A percentile compares a stretch with the other conserved stretches of the same genome.
phyloP scores from a whole-genome alignment of 2,797 vertebrate genomes.

The Lates japonicus region DNA sequence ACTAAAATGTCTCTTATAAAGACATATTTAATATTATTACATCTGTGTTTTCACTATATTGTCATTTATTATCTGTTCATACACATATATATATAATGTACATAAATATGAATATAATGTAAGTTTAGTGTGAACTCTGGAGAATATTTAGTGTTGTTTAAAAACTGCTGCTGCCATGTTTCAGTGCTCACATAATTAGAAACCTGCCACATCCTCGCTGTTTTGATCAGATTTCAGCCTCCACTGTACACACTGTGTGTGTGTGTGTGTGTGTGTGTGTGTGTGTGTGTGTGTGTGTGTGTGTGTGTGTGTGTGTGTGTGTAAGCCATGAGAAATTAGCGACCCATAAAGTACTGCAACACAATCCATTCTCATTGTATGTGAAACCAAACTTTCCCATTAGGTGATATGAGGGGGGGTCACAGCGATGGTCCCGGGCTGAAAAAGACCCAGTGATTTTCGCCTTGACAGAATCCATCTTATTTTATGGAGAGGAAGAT shows the following conservation, averaged over 20 bases:
- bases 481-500: conserved; percentile 55
- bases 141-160: too few species aligned
- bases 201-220: conserved; percentile 17
- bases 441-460: conserved; percentile 66
- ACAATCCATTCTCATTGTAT: conserved; percentile 71
- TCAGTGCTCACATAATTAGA: not conserved
- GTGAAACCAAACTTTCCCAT: conserved; percentile 62
- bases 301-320: too few species aligned
- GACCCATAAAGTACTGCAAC: conserved; percentile 73
- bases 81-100: too few species aligned
- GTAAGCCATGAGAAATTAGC: conserved; percentile 44
- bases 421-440: conserved; percentile 59
- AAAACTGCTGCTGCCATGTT: not conserved
- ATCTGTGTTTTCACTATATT: too few species aligned
- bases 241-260: conserved; percentile 14
- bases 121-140: too few species aligned
- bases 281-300: conserved; percentile 14
- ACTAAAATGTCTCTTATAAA: too few species aligned
- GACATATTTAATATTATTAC: too few species aligned
- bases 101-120: too few species aligned
- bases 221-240: conserved; percentile 30
- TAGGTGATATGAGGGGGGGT: conserved; percentile 47
- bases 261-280: not conserved
- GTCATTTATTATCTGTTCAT: too few species aligned
- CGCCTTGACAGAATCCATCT: conserved; percentile 59